Base-by-base conservation (phyloP, 2,797 vertebrate genomes). In the Nannoperca australis region DNA sequence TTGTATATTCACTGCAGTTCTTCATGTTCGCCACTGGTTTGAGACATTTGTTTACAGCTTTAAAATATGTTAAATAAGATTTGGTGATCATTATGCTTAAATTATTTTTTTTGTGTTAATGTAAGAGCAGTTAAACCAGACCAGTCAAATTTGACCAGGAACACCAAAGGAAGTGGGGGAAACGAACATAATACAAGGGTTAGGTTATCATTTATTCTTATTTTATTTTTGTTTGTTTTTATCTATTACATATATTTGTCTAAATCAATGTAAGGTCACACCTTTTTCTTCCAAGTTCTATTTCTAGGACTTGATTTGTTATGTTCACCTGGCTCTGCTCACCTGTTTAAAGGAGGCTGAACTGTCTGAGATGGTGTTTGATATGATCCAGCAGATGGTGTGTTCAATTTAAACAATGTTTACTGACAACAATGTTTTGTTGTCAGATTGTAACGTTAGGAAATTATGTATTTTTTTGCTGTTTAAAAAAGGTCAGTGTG, bases 341-440 rank as follows among this genome's bases (percentile, higher is more conserved):
- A 30, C 38, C 59, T 15, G 42, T 38, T 49, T 18, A 13, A 7
- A 42, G 13, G 38, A 63, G 5, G 14, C 18, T 10, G 14, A 5
- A 24, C 58, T 22, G 8, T 13, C 11, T 3, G 36, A 18, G 38
- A n/a, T 17, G 7, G 30, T 49, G 20, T 22, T 2, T 24, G n/a
- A 71, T 63, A 14, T 1, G 4, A 69, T 24, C 79, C 84, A 54
- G 40, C 76, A 74, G 82, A 76, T 55, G 75, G 47, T 56, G 65
- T 5, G 68, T 78, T 85, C 59, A 45, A 1, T 63, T 63, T 56
- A 40, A 27, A 49, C 63, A 18, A 53, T 58, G 68, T 77, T 32
- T 17, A 75, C 14, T 62, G 45, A 54, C 0, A 4, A 6, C 40
- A 12, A 38, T 38, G 18, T 63, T 58, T 34, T 13, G 0, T 8